Evolutionary conservation across 2,113 vertebrate genomes (phyloP).

Genomic region (Chionis minor): DNA sequence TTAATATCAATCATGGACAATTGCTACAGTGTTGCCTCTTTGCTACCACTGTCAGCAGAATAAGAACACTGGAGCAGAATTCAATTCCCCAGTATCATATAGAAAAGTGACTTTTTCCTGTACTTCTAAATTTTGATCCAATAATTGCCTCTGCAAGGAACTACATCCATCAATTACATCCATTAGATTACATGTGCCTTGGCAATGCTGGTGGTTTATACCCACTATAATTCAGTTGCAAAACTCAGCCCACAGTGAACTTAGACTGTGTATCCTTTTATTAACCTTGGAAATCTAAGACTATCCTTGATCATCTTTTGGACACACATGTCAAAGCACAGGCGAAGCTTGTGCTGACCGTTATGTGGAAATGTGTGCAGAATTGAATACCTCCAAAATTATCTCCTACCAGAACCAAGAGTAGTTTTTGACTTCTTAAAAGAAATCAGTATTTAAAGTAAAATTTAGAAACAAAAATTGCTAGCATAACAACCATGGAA

Average conservation of each 20-base stretch:
- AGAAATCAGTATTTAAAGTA: background rate
- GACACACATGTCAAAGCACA: background rate
- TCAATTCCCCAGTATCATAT: background rate
- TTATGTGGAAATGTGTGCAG: background rate
- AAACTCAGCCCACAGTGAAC: background rate
- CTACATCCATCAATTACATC: background rate
- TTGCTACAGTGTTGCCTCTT: background rate
- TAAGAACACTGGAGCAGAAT: background rate
- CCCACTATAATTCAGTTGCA: background rate
- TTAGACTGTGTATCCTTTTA: background rate
- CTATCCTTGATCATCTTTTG: background rate
- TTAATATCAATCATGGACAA: background rate
- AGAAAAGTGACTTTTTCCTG: background rate
- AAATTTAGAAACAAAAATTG: background rate
- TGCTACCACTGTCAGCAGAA: background rate
- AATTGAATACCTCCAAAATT: background rate
- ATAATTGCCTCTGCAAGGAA: constrained; percentile 8
- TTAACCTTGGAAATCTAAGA: background rate
- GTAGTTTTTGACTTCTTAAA: background rate
- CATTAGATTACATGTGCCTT: background rate
- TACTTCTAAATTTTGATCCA: background rate
- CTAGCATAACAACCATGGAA: background rate
- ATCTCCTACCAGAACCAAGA: background rate
- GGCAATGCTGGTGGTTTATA: background rate
- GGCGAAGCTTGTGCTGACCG: background rate